These are phyloP conservation scores for Aphyosemion australe DNA, from an alignment of 2,113 vertebrate species.

Conservation along the genomic window DNA sequence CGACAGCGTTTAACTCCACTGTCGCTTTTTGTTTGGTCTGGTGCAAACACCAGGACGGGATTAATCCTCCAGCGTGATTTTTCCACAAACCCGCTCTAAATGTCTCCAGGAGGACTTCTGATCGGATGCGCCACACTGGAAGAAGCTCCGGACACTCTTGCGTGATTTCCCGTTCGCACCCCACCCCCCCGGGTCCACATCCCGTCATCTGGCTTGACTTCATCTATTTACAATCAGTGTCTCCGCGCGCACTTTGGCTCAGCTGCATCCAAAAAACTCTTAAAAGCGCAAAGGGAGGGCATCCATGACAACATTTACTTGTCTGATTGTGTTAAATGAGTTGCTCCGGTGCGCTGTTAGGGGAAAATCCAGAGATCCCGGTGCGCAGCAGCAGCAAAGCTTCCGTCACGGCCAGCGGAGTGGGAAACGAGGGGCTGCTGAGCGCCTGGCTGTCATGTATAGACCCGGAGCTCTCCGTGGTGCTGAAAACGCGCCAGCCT, in stretches of 20 bases:
- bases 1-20: constrained; percentile 50
- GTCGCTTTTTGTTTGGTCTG: constrained; percentile 33
- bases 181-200: background rate
- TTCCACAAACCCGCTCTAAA: constrained; percentile 19
- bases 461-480: constrained; percentile 64
- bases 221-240: constrained; percentile 16
- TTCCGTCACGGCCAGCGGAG: constrained; percentile 58
- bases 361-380: constrained; percentile 55
- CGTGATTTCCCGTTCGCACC: constrained; percentile 19
- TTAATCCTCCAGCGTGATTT: background rate
- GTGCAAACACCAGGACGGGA: too few species aligned
- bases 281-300: background rate
- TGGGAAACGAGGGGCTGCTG: constrained; percentile 45
- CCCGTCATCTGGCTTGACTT: constrained; percentile 28
- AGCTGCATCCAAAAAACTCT: constrained; percentile 17
- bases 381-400: constrained; percentile 44
- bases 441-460: constrained; percentile 8
- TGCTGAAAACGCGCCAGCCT: constrained; percentile 57
- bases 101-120: constrained; percentile 34
- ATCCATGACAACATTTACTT: constrained; percentile 26
- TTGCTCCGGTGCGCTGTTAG: constrained; percentile 47
- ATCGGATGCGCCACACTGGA: constrained; percentile 44
- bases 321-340: constrained; percentile 63
- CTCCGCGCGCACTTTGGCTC: background rate
- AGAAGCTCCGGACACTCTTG: constrained; percentile 28